Evolutionary conservation across 2,797 vertebrate species (phyloP).

Genomic region (Liparis tanakae): DNA sequence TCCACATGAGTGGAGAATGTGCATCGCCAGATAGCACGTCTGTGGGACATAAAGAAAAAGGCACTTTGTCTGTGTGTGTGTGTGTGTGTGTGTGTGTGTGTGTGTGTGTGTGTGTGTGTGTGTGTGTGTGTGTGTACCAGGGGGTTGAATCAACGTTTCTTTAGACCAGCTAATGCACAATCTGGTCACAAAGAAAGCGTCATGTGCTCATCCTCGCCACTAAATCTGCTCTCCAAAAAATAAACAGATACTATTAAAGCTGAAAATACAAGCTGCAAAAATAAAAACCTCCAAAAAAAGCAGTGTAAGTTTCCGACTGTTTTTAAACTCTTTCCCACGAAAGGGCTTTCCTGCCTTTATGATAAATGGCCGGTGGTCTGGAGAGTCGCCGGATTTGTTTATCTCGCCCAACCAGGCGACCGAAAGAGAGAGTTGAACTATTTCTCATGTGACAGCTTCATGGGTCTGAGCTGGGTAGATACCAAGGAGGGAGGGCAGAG

Average conservation of each 20-base stretch:
- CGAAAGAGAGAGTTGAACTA: constrained; percentile 15
- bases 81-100: neutral
- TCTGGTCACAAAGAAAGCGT: constrained; percentile 8
- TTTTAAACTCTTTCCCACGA: neutral
- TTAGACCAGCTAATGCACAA: constrained; percentile 17
- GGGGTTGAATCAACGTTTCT: constrained; percentile 36
- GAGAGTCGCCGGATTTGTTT: constrained; percentile 64
- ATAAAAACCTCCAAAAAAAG: neutral
- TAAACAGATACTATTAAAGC: neutral
- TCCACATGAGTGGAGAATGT: constrained; percentile 76
- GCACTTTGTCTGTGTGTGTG: constrained; percentile 3
- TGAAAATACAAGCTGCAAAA: neutral
- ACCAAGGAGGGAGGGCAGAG: neutral
- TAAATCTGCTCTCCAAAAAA: neutral
- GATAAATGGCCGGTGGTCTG: constrained; percentile 36
- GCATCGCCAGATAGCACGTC: constrained; percentile 61
- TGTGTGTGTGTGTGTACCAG: neutral
- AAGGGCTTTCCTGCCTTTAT: neutral
- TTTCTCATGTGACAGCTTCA: constrained; percentile 56
- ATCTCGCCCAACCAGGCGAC: constrained; percentile 65
- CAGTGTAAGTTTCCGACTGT: neutral
- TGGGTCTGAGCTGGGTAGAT: constrained; percentile 28
- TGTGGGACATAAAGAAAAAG: constrained; percentile 52
- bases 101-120: constrained; percentile 4
- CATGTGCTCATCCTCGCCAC: neutral